These are phyloP conservation scores for Heliangelus exortis DNA, from an alignment of 2,797 vertebrate species.

Conservation along the genomic window DNA sequence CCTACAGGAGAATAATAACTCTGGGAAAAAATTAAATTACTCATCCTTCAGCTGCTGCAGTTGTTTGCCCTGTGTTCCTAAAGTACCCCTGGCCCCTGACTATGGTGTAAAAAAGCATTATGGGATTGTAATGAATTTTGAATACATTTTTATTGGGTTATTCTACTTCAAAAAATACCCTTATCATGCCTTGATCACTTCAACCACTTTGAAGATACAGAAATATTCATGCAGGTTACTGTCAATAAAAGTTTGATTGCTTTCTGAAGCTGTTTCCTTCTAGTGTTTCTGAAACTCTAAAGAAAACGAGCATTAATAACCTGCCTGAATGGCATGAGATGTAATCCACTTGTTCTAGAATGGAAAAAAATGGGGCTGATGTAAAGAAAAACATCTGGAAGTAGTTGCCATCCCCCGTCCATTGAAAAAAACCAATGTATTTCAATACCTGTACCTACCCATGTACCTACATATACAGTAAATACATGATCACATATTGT, in stretches of 20 bases:
- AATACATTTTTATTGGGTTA: background rate
- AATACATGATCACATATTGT: background rate
- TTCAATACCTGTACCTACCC: background rate
- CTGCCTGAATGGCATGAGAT: background rate
- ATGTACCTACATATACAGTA: background rate
- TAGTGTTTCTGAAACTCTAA: background rate
- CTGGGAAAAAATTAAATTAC: background rate
- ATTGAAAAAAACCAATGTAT: background rate
- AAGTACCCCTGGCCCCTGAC: background rate
- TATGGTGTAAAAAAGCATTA: background rate
- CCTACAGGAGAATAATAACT: background rate
- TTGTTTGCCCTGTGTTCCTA: background rate
- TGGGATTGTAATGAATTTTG: background rate
- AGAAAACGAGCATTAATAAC: background rate
- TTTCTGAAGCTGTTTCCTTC: background rate
- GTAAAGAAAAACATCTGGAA: conserved; percentile 7
- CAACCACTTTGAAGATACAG: background rate
- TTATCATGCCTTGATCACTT: background rate
- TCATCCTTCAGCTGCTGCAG: background rate
- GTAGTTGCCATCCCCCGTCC: background rate
- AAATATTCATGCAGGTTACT: background rate
- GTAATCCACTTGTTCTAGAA: background rate
- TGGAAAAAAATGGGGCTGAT: background rate
- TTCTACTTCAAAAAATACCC: background rate
- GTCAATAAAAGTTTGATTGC: background rate